Percentiles rank a stretch among this genome's conserved stretches.
phyloP scores from a whole-genome alignment of 2,797 vertebrate species.

The Onychomys leucogaster region DNA sequence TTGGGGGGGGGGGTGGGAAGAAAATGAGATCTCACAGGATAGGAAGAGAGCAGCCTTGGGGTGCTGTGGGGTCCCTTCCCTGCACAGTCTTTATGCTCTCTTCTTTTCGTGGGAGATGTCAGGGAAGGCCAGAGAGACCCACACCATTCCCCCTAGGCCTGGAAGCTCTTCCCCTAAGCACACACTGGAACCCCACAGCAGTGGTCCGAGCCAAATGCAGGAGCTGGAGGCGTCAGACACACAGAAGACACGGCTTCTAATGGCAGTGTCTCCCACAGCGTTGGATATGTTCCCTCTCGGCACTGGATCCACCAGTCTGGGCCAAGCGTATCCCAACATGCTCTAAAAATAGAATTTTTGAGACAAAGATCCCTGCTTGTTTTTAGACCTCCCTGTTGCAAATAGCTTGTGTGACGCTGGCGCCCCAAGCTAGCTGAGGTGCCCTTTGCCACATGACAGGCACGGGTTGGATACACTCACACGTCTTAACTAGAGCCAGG shows the following conservation, averaged over 20 bases:
- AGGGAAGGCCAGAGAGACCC: not conserved
- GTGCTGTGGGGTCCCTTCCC: not conserved
- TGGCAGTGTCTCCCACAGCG: not conserved
- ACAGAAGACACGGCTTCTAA: not conserved
- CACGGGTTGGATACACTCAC: not conserved
- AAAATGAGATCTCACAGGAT: not conserved
- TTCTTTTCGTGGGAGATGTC: not conserved
- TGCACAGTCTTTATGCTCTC: no score
- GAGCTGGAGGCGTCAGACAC: not conserved
- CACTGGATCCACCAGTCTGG: not conserved
- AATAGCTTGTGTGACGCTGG: not conserved
- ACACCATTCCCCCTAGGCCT: not conserved
- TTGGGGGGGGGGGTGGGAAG: not conserved
- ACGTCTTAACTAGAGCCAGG: not conserved
- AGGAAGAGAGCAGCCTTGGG: not conserved
- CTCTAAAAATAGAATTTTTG: slow-evolving; percentile 84
- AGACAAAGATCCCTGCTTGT: slow-evolving; percentile 71
- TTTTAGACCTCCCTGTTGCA: slow-evolving; percentile 61
- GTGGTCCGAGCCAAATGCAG: not conserved
- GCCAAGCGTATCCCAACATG: slow-evolving; percentile 72
- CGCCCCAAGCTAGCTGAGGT: not conserved
- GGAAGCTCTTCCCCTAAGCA: not conserved
- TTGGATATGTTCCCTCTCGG: slow-evolving; percentile 1
- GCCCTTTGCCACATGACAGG: not conserved
- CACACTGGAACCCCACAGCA: not conserved